These are phyloP conservation scores for Acronicta alni DNA, from an alignment of 2,888 invertebrate species.

Conservation along the genomic window DNA sequence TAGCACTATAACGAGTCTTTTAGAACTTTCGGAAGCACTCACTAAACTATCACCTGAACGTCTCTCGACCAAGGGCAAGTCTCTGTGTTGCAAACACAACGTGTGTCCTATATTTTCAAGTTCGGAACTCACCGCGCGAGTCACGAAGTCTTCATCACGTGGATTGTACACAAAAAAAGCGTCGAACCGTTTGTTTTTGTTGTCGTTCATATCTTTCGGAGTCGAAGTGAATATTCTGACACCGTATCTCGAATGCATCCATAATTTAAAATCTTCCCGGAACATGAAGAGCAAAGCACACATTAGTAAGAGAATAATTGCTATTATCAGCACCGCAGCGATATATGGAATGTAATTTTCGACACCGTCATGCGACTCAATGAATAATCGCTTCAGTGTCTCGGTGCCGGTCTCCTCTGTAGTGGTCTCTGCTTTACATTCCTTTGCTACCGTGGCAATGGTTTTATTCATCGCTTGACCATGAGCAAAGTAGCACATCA, in stretches of 20 bases:
- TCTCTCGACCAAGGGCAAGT: constrained; percentile 88
- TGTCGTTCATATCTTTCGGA: constrained; percentile 87
- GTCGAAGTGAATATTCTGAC: constrained; percentile 92
- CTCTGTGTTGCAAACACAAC: constrained; percentile 92
- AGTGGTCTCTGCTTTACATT: constrained; percentile 91
- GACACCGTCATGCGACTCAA: constrained; percentile 91
- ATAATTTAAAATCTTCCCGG: constrained; percentile 93
- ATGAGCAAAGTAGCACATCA: constrained; percentile 91
- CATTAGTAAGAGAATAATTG: constrained; percentile 91
- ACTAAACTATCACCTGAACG: constrained; percentile 88
- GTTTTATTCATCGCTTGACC: constrained; percentile 86
- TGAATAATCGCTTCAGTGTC: constrained; percentile 88
- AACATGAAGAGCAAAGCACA: constrained; percentile 92
- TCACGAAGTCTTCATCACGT: constrained; percentile 93
- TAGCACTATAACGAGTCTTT: constrained; percentile 94
- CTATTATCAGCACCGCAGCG: constrained; percentile 92
- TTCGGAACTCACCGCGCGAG: constrained; percentile 91
- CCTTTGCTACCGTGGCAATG: constrained; percentile 82
- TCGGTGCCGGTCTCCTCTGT: constrained; percentile 90
- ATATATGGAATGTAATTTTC: constrained; percentile 93
- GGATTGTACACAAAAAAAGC: constrained; percentile 96
- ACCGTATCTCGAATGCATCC: constrained; percentile 94
- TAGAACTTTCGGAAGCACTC: constrained; percentile 89
- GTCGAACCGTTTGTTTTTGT: constrained; percentile 93
- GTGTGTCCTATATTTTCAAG: constrained; percentile 91